Evolutionary conservation across 2,113 vertebrate genomes (phyloP).

Genomic region (Stictonetta naevosa): DNA sequence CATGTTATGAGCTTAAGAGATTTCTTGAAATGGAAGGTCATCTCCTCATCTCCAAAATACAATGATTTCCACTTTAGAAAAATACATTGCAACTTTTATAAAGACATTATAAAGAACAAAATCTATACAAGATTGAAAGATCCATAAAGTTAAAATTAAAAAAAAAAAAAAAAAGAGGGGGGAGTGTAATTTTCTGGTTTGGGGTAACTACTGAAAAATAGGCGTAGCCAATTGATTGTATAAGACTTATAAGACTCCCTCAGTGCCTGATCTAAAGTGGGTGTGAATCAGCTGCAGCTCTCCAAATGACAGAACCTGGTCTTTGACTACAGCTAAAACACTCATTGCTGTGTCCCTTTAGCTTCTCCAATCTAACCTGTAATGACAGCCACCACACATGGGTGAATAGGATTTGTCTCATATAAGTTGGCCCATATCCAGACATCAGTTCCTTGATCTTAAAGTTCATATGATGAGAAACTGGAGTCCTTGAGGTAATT

Average conservation of each 20-base stretch:
- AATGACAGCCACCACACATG: background rate
- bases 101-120: background rate
- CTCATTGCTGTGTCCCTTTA: background rate
- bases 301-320: background rate
- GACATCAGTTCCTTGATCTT: background rate
- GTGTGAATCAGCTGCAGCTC: background rate
- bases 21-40: background rate
- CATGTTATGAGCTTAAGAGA: background rate
- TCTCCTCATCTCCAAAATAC: background rate
- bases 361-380: background rate
- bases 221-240: background rate
- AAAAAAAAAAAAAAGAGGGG: background rate
- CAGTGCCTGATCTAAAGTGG: background rate
- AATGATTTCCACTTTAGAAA: background rate
- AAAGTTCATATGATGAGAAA: background rate
- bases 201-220: background rate
- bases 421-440: background rate
- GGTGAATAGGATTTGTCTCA: background rate
- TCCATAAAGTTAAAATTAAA: background rate
- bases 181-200: background rate
- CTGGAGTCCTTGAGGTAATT: background rate
- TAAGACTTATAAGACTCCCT: background rate
- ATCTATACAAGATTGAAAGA: background rate
- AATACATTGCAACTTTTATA: background rate
- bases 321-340: background rate